Conservation (phyloP, 2,888 invertebrate genomes). For the Sialis lutaria region DNA sequence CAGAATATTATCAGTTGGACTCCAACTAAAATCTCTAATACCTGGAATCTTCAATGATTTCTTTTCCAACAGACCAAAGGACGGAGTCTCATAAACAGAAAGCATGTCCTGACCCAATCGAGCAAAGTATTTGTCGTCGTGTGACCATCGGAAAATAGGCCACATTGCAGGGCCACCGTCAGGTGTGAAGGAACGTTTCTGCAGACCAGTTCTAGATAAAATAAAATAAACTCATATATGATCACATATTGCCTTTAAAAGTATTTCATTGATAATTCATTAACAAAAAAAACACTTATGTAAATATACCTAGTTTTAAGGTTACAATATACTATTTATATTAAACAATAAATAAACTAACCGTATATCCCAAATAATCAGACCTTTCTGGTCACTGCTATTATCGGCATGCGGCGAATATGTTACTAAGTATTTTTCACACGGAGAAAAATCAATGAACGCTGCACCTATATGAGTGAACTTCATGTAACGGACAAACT, state of each 20-base stretch:
- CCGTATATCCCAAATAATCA: constrained; percentile 95
- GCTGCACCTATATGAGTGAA: constrained; percentile 83
- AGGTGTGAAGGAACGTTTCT: constrained; percentile 78
- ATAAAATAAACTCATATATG: too few relatives aligned
- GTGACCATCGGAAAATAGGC: constrained; percentile 96
- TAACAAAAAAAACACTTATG: too few relatives aligned
- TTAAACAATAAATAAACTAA: constrained; percentile 14
- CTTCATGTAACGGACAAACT: constrained; percentile 79
- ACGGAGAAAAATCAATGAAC: constrained; percentile 94
- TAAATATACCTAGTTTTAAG: too few relatives aligned
- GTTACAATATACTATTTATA: too few relatives aligned
- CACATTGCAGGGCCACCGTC: constrained; percentile 70
- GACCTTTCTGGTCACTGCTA: constrained; percentile 55
- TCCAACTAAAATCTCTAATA: constrained; percentile 93
- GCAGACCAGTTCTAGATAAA: constrained; percentile 55
- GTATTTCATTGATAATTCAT: too few relatives aligned
- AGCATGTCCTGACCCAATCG: constrained; percentile 68
- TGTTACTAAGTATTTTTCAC: constrained; percentile 91
- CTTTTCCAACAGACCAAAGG: constrained; percentile 84
- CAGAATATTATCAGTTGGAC: constrained; percentile 87
- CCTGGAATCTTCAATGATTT: constrained; percentile 85
- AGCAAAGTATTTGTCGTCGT: constrained; percentile 90
- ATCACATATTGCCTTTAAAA: too few relatives aligned
- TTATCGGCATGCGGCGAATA: constrained; percentile 68
- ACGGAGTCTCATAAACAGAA: constrained; percentile 91